phyloP scores from a whole-genome alignment of 2,888 invertebrate species.

The Epinotia ramella region DNA sequence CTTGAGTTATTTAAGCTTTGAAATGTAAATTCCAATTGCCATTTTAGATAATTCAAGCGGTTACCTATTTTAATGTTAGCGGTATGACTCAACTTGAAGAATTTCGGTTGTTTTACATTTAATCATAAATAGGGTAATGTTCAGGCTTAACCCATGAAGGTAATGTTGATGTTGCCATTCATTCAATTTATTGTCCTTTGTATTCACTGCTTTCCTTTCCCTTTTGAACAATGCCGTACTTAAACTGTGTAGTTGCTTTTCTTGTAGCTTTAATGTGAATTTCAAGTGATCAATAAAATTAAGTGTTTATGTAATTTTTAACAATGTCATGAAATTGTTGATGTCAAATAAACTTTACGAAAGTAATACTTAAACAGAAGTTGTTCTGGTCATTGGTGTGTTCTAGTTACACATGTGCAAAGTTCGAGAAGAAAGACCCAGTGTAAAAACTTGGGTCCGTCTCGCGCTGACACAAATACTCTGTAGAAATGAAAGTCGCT shows the following conservation, averaged over 20 bases:
- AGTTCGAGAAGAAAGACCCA: conserved; percentile 19
- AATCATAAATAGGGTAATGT: conserved; percentile 10
- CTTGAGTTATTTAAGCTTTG: not conserved
- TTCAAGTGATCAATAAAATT: conserved; percentile 17
- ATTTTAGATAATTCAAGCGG: not conserved
- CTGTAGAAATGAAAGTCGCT: conserved; percentile 23
- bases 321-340: not conserved
- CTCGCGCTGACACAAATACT: conserved; percentile 26
- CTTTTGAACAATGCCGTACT: conserved; percentile 27
- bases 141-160: conserved; percentile 19
- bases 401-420: not conserved
- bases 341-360: not conserved
- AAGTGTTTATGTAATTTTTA: conserved; percentile 5
- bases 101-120: conserved; percentile 16
- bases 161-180: conserved; percentile 28
- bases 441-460: conserved; percentile 11
- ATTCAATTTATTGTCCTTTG: conserved; percentile 35
- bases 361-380: not conserved
- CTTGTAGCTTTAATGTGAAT: not conserved
- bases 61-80: conserved; percentile 13
- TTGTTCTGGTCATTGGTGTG: not conserved
- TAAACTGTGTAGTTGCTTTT: not conserved
- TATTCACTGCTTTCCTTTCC: conserved; percentile 34
- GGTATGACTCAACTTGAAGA: conserved; percentile 22
- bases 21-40: conserved; percentile 13